phyloP scores from a whole-genome alignment of 1,140 invertebrate genomes.

The Caligus rogercresseyi region DNA sequence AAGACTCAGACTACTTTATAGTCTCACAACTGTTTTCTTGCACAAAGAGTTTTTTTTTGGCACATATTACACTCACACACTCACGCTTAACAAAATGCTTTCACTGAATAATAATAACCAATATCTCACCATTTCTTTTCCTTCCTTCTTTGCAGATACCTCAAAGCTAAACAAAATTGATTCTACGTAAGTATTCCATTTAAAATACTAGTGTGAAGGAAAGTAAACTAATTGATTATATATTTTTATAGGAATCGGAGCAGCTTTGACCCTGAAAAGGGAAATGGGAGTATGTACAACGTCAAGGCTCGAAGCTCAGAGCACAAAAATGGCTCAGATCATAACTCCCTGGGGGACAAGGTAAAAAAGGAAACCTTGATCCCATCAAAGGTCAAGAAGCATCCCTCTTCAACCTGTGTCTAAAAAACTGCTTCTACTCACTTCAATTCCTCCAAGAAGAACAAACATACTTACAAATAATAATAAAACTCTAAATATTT shows the following conservation, averaged over 20 bases:
- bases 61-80: too few species aligned
- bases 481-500: too few species aligned
- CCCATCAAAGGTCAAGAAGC: background rate
- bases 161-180: background rate
- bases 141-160: background rate
- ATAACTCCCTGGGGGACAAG: background rate
- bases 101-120: too few species aligned
- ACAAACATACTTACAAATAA: too few species aligned
- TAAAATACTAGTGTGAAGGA: background rate
- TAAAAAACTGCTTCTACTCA: too few species aligned
- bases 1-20: too few species aligned
- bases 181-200: background rate
- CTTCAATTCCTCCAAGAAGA: too few species aligned
- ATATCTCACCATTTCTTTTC: too few species aligned
- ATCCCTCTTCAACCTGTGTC: background rate
- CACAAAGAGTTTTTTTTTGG: too few species aligned
- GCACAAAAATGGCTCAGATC: background rate
- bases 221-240: background rate
- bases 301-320: background rate
- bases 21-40: too few species aligned
- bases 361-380: background rate
- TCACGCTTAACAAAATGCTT: too few species aligned
- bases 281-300: background rate
- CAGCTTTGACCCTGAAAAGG: background rate
- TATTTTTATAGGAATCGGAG: background rate